Evolutionary conservation across 2,113 vertebrate species (phyloP), one percentile per base, ranked within the genome.

Genomic region (Eidolon helvum): DNA sequence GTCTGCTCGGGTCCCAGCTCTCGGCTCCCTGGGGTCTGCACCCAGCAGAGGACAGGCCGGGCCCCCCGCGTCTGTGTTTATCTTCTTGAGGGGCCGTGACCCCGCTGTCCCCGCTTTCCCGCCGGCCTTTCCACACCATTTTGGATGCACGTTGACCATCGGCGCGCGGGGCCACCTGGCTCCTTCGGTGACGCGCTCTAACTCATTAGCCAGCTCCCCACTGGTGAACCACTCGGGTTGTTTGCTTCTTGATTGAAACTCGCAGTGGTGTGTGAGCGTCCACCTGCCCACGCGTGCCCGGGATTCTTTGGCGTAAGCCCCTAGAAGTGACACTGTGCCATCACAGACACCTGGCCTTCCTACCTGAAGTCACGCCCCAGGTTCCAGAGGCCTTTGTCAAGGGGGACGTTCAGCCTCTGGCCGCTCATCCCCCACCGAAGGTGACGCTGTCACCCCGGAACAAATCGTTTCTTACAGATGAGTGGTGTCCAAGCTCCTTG

Each of bases 271-370:
- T 2, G 7, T 0, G 30, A 7, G 2, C 0, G 6, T 0, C 11
- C 10, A 0, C 33, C 2, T 1, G 1, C 4, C 0, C 7, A 1
- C n/a, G 0, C 0, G 6, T 0, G n/a, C 19, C 22, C 7, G 0
- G 0, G 35, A 0, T 11, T 66, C 75, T 43, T 21, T 5, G 30
- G 75, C 28, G 7, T 1, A 26, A 15, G n/a, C 6, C 40, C 53
- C 19, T 16, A 16, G 7, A 59, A 1, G 80, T 0, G 8, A 35
- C 7, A 2, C 6, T 0, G 6, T 1, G 61, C 18, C 22, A 30
- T 10, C 61, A 7, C 6, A 19, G 55, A 30, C 9, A 4, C 30
- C 9, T 0, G 10, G 48, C 48, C 55, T 33, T 43, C 48, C 91
- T 0, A 15, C 7, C 8, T 0, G 78, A 1, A 14, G 0, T 1